Conservation (phyloP, 2,797 vertebrate species). For the Crocidura indochinensis region DNA sequence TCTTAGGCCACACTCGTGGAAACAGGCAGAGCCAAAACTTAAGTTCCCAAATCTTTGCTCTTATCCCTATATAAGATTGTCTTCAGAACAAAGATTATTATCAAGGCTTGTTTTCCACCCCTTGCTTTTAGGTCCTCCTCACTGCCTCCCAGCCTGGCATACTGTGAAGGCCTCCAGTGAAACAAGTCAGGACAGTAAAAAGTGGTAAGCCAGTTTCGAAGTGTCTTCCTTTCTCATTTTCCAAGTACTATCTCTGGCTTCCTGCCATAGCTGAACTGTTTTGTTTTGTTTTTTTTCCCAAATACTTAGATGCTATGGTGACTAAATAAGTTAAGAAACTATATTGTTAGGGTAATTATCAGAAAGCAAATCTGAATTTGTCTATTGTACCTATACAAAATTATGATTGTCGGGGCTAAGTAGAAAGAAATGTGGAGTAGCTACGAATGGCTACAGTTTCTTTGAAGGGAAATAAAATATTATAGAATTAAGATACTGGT, state of each 20-base stretch:
- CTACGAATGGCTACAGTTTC: neutral
- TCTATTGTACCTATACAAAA: slow-evolving; percentile 24
- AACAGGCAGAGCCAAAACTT: neutral
- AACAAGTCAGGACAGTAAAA: neutral
- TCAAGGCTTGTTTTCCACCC: neutral
- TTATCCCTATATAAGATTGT: neutral
- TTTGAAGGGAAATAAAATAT: neutral
- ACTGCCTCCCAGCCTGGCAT: neutral
- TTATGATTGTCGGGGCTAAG: slow-evolving; percentile 11
- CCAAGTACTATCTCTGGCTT: slow-evolving; percentile 30
- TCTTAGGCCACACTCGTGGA: neutral
- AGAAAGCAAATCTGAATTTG: slow-evolving; percentile 57
- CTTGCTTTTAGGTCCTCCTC: neutral
- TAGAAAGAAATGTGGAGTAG: neutral
- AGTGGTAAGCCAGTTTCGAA: neutral
- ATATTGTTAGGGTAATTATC: slow-evolving; percentile 42
- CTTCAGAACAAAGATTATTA: neutral
- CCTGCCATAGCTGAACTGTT: slow-evolving; percentile 54
- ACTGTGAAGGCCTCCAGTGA: neutral
- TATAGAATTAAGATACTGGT: slow-evolving; percentile 34
- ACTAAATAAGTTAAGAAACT: slow-evolving; percentile 59
- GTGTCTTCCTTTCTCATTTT: neutral
- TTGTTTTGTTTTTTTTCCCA: slow-evolving; percentile 48
- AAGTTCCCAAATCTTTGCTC: neutral
- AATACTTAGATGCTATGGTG: slow-evolving; percentile 60